These are phyloP conservation scores for Eutolmus rufibarbis DNA, from an alignment of 2,888 invertebrate genomes.

Conservation along the genomic window DNA sequence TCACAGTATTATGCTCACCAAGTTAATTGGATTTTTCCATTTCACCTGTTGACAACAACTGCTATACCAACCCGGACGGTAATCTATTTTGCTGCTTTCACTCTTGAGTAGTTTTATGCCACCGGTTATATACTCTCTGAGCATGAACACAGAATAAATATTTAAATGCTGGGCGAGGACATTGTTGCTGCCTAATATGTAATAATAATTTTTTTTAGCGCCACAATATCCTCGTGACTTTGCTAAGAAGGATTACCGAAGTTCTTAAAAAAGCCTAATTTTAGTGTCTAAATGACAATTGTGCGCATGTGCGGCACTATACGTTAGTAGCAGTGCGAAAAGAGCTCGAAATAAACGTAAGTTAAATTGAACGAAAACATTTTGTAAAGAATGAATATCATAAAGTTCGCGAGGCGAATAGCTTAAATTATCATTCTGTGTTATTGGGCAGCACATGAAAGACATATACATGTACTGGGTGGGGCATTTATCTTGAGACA, in stretches of 20 bases:
- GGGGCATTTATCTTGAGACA: too few relatives aligned
- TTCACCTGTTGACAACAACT: neutral
- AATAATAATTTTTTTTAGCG: neutral
- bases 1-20: neutral
- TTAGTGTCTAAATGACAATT: too few relatives aligned
- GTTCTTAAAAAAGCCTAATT: neutral
- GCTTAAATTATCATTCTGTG: neutral
- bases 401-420: neutral
- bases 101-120: neutral
- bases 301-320: too few relatives aligned
- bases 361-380: neutral
- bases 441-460: neutral
- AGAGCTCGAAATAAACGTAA: too few relatives aligned
- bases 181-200: neutral
- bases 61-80: neutral
- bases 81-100: neutral
- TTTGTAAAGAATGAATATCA: neutral
- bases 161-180: neutral
- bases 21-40: neutral
- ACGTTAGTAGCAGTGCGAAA: too few relatives aligned
- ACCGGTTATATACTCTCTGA: neutral
- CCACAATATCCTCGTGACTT: neutral
- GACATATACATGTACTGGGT: too few relatives aligned
- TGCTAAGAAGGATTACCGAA: neutral
- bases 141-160: neutral